phyloP scores from a whole-genome alignment of 1,140 invertebrate species.

The Kradibia gibbosae region DNA sequence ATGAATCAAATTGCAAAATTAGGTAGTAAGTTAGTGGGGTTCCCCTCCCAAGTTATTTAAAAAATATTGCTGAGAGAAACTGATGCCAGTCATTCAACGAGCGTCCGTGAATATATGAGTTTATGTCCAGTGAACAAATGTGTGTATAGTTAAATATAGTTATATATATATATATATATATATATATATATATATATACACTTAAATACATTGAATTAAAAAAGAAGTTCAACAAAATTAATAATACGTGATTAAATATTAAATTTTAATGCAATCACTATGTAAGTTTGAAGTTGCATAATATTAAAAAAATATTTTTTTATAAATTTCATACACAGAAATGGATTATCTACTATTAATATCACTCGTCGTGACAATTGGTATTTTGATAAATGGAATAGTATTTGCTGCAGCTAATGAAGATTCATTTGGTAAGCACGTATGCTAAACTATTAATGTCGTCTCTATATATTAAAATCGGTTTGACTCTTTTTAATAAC shows the following conservation, averaged over 20 bases:
- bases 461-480: not conserved
- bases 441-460: not conserved
- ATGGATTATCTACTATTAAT: conserved; percentile 1
- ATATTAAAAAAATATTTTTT: conserved; percentile 13
- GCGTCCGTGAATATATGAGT: not conserved
- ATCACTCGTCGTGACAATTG: not conserved
- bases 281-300: not conserved
- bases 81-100: conserved; percentile 24
- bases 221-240: too few relatives aligned
- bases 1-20: conserved; percentile 36
- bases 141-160: not conserved
- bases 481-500: not conserved
- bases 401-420: not conserved
- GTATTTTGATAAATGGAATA: not conserved
- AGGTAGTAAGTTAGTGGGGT: conserved; percentile 19
- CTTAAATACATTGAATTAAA: too few relatives aligned
- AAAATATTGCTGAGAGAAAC: conserved; percentile 29
- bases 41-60: conserved; percentile 34
- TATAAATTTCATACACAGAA: not conserved
- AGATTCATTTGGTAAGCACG: conserved; percentile 21
- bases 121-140: not conserved
- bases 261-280: too few relatives aligned
- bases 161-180: not conserved
- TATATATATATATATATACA: too few relatives aligned
- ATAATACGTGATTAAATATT: not conserved